A percentile compares a stretch with the other conserved stretches of the same genome.
These are phyloP conservation scores for Bradynema listronoti DNA, from an alignment of 1,140 invertebrate genomes.

Conservation along the genomic window DNA sequence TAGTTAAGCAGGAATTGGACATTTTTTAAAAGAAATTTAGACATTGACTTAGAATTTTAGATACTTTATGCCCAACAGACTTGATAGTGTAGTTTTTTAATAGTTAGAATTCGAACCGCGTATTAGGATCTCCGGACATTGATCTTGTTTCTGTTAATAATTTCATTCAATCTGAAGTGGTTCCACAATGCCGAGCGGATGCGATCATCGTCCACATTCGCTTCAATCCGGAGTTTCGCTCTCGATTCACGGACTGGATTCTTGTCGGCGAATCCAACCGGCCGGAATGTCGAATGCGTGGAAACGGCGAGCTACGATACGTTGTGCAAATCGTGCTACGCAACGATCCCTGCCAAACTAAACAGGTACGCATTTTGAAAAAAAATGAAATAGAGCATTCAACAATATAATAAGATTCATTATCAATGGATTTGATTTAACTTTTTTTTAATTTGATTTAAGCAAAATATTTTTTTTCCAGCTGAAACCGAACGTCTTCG, in stretches of 20 bases:
- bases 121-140: no score
- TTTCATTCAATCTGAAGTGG: no score
- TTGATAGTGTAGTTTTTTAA: no score
- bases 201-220: slow-evolving; percentile 37
- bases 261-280: slow-evolving; percentile 30
- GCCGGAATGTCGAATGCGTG: slow-evolving; percentile 39
- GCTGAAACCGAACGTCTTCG: slow-evolving; percentile 32
- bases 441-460: neutral
- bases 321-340: slow-evolving; percentile 44
- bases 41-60: no score
- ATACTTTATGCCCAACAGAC: no score
- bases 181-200: slow-evolving; percentile 30
- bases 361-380: slow-evolving; percentile 19
- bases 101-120: no score
- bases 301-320: slow-evolving; percentile 41
- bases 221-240: slow-evolving; percentile 21
- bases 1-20: no score
- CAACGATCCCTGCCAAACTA: slow-evolving; percentile 41
- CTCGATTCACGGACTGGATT: slow-evolving; percentile 39
- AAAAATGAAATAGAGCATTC: no score
- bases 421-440: neutral
- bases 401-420: no score
- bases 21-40: no score
- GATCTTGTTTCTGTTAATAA: no score
- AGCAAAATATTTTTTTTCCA: slow-evolving; percentile 13